Evolutionary conservation across 2,797 vertebrate species (phyloP).

Genomic region (Epinephelus coioides): DNA sequence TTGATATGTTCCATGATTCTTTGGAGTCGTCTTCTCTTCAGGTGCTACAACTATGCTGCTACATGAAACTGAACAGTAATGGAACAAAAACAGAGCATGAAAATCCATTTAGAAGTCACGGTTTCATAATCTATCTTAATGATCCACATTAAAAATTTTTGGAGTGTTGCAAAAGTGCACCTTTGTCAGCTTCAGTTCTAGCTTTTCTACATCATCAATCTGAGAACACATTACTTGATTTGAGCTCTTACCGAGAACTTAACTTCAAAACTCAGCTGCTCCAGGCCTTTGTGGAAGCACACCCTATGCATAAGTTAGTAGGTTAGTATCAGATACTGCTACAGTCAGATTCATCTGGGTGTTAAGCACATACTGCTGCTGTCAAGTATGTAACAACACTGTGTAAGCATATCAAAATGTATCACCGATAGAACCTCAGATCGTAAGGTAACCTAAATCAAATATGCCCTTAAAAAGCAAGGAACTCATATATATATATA

Average conservation of each 20-base stretch:
- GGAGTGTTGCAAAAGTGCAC: slow-evolving; percentile 3
- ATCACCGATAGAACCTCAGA: slow-evolving; percentile 48
- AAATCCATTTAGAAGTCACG: slow-evolving; percentile 17
- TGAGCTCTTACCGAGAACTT: slow-evolving; percentile 5
- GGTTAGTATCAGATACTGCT: slow-evolving; percentile 66
- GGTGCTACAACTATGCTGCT: slow-evolving; percentile 67
- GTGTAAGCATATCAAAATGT: slow-evolving; percentile 54
- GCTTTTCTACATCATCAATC: background rate
- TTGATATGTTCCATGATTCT: slow-evolving; percentile 45
- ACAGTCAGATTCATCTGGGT: slow-evolving; percentile 44
- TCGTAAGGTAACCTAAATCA: slow-evolving; percentile 52
- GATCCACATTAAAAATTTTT: background rate
- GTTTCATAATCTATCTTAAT: slow-evolving; percentile 23
- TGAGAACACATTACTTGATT: background rate
- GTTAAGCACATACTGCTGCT: slow-evolving; percentile 50
- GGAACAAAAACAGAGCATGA: slow-evolving; percentile 29
- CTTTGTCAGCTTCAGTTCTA: slow-evolving; percentile 1
- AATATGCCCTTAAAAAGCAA: slow-evolving; percentile 57
- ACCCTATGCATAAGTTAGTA: slow-evolving; percentile 57
- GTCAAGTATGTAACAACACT: slow-evolving; percentile 53
- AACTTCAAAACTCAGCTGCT: slow-evolving; percentile 20
- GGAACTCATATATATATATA: slow-evolving; percentile 16
- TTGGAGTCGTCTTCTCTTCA: slow-evolving; percentile 43
- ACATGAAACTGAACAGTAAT: slow-evolving; percentile 45
- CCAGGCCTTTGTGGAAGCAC: slow-evolving; percentile 33